Base-by-base conservation (phyloP, 2,888 invertebrate species). In the Meteorus cinctellus region DNA sequence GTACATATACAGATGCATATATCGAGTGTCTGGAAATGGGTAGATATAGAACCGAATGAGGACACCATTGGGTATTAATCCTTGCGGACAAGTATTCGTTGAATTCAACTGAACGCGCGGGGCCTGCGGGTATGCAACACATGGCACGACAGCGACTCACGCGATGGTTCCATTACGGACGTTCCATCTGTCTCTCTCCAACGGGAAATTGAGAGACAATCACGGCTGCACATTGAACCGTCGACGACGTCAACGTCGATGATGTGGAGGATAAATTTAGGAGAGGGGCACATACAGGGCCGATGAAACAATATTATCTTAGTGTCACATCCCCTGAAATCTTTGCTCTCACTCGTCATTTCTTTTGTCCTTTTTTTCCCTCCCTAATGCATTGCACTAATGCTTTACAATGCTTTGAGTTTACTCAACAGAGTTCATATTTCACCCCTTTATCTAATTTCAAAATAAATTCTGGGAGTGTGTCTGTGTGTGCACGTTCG, bases 161-260 rank as follows among this genome's bases (percentile, higher is more conserved):
- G 45, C 76, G 76, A 79, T 79, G 77, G 78, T 79, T 81, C 81
- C 81, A 82, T 82, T 81, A 81, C 55, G 19, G 71, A 74, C 75
- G 36, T 76, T 75, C 69, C 81, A 82, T 82, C 82, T 82, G 82
- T 80, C 80, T 76, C 73, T 34, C 60, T 34, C 60, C 48, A 19
- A 67, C 31, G n/a, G 55, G 63, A 63, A 55, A 70, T 70, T 65
- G 55, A 48, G 74, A 36, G 67, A 75, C 75, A 66, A 71, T 71
- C 19, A 24, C 60, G n/a, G 12, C 74, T 67, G 36, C 59, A 36
- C 41, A 72, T 70, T 51, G 59, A 67, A 55, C 24, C n/a, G 48
- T 48, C 24, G 48, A 63, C 36, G 41, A 19, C 29, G 59, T 19
- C 14, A 29, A 66, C 36, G 10, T 12, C 55, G 10, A 59, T 55